These are phyloP conservation scores for Myotis vivesi DNA, from an alignment of 2,797 vertebrate species.

Conservation along the genomic window DNA sequence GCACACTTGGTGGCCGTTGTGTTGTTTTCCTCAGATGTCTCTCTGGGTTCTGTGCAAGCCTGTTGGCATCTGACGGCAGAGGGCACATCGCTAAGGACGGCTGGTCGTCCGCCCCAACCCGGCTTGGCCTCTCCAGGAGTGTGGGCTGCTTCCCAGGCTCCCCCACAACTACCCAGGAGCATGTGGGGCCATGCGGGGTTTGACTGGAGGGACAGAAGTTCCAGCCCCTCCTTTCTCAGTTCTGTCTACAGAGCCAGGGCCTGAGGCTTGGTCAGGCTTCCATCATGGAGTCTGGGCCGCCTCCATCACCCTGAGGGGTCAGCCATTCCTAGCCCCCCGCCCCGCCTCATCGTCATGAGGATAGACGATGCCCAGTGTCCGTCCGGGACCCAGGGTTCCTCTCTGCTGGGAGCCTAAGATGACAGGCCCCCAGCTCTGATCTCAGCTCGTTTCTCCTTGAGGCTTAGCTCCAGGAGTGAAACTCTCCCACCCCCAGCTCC, in stretches of 20 bases:
- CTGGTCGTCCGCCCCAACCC: rapidly evolving
- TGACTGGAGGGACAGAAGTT: background rate
- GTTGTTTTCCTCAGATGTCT: background rate
- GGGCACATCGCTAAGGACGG: background rate
- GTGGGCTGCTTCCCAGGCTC: background rate
- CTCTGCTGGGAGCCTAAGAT: background rate
- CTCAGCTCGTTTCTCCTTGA: background rate
- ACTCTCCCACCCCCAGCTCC: background rate
- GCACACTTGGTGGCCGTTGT: background rate
- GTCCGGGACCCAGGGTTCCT: background rate
- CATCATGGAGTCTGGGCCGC: rapidly evolving
- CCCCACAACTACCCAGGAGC: background rate
- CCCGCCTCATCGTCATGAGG: background rate
- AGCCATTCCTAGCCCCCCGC: background rate
- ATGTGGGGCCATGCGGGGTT: rapidly evolving
- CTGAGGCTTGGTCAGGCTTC: background rate
- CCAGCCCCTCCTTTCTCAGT: background rate
- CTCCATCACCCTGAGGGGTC: background rate
- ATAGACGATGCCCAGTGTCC: too few relatives aligned
- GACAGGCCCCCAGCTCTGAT: background rate
- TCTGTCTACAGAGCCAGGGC: background rate
- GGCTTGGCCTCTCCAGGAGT: background rate
- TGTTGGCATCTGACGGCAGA: background rate
- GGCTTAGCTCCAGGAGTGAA: background rate
- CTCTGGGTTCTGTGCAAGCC: slow-evolving; percentile 17